Conservation (phyloP, 1,140 invertebrate species). For the Manduca sexta region DNA sequence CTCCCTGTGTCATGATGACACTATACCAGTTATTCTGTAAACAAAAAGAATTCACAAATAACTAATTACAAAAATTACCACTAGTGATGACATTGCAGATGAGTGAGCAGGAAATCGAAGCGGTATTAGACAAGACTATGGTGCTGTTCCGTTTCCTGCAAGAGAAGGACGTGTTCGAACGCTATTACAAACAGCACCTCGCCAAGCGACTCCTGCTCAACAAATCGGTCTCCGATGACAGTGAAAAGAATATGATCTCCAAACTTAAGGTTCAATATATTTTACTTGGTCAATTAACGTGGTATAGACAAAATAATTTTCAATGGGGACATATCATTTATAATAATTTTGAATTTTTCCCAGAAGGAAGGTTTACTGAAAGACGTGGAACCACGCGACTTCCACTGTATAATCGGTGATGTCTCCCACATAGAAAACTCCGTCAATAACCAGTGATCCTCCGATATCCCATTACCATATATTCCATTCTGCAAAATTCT, state of each 20-base stretch:
- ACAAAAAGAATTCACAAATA: background rate
- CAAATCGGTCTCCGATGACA: constrained; percentile 99
- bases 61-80: background rate
- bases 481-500: constrained; percentile 62
- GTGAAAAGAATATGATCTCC: constrained; percentile 99
- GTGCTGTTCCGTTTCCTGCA: constrained; percentile 99
- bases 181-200: constrained; percentile 99
- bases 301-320: background rate
- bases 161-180: constrained; percentile 99
- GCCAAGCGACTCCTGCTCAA: constrained; percentile 95
- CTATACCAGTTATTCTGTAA: too few relatives aligned
- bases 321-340: background rate
- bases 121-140: constrained; percentile 99
- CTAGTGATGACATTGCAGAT: constrained; percentile 80
- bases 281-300: background rate
- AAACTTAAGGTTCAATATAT: constrained; percentile 91
- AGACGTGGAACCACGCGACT: constrained; percentile 61
- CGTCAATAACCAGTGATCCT: constrained; percentile 28
- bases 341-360: constrained; percentile 25
- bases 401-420: constrained; percentile 64
- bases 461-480: constrained; percentile 13
- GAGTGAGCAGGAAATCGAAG: constrained; percentile 98
- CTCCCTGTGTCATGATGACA: too few relatives aligned
- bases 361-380: constrained; percentile 61
- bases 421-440: constrained; percentile 57